Base-by-base conservation (phyloP, 2,888 invertebrate genomes). In the Dermolepida albohirtum region DNA sequence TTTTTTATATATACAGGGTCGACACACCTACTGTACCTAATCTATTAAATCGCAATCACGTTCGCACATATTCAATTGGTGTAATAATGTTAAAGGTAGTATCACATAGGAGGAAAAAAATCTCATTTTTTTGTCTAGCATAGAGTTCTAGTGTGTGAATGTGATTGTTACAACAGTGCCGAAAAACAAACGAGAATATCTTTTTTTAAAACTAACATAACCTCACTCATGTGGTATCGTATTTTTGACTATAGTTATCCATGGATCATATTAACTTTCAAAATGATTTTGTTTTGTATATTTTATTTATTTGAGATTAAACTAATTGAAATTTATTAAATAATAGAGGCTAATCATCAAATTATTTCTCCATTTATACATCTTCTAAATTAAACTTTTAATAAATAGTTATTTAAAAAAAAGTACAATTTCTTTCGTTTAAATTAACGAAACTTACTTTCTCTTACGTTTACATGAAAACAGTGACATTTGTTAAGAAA, bases 21-120 rank as follows among this genome's bases (percentile, higher is more conserved):
- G 78, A 74, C 75, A 79, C 79, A 78, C 78, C 77, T 75, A 73
- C 72, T 57, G 55, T 57, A 57, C 55, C 55, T 57, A 57, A 41
- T 41, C n/a, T 27, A 57, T 27, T 17, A 17, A 22, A 10, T 41
- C 17, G 55, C 55, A 57, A 57, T 57, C 41, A 57, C 43, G 11
- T 57, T 43, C 22, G 41, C 55, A 57, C 41, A 41, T 22, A 6
- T 34, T 34, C 1, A 49, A 8, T 7, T 17, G 49, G 11, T 49
- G 17, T 49, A 49, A 1, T 14, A 14, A 16, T 54, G n/a, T 16
- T 16, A 54, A 54, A 14, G 16, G 11, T 39, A 39, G 8, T 39
- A 52, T 7, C 7, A 34, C 7, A 54, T 34, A 54, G n/a, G 10
- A 14, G 12, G 16, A 54, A 8, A 22, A 49, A 49, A 49, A 17